Base-by-base conservation (phyloP, 2,888 invertebrate species). In the Leucoptera coffeella region DNA sequence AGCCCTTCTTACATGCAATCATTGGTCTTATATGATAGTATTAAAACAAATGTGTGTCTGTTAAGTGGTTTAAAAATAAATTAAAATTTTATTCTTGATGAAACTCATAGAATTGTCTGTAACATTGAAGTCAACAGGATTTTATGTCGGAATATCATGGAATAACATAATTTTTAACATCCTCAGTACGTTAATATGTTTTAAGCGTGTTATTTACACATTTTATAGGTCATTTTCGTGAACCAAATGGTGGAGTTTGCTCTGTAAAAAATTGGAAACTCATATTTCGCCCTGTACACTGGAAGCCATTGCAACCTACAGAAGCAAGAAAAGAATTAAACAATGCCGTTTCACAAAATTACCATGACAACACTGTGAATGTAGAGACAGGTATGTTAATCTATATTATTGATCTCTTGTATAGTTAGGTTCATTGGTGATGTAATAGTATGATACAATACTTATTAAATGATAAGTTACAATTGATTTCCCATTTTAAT, bases 251-350 rank as follows among this genome's bases (percentile, higher is more conserved):
- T 25, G 76, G 75, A 28, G 65, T 75, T 19, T 80, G 85, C 29
- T 72, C 75, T 1, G 69, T 93, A 15, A 81, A 82, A 40, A 86
- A 88, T 40, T 74, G 90, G 37, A 83, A 83, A 35, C 62, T 94
- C 32, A 79, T 81, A 26, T 74, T 93, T 41, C 80, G 83, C 44
- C 90, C 94, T 69, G 80, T 92, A 24, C 82, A 84, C 45, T 76
- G 80, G 57, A 79, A 82, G 39, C 87, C 90, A 7, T 82, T 90
- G 9, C 87, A 87, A 45, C 85, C 88, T 8, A 78, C 82, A 29
- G 57, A 87, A 37, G 91, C 90, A 17, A 77, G 87, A 40, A 89
- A 88, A 56, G 80, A 88, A 60, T 65, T 94, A 25, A 90, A 86
- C 45, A 87, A 89, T 62, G 82, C 87, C 17, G 88, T 88, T 4